Conservation (phyloP, 2,113 vertebrate species). For the Hiodon alosoides region DNA sequence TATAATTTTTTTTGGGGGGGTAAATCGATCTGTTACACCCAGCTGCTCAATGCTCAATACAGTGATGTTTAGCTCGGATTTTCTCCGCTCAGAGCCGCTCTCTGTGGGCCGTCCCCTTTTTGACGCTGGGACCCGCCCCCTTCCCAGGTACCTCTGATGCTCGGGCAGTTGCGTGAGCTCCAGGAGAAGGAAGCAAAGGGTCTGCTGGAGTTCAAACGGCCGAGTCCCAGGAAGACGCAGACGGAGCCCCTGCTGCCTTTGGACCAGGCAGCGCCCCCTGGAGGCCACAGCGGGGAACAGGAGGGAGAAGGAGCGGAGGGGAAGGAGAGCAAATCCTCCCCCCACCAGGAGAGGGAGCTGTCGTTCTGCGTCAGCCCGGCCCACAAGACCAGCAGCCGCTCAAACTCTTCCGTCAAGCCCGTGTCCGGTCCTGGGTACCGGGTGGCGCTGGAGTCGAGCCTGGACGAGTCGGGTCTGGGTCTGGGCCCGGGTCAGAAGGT, state of each 20-base stretch:
- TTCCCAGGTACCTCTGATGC: conserved; percentile 78
- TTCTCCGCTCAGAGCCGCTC: neutral
- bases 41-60: too few relatives aligned
- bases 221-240: conserved; percentile 60
- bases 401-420: conserved; percentile 70
- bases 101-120: neutral
- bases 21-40: conserved; percentile 8
- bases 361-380: conserved; percentile 59
- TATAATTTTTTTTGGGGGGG: too few relatives aligned
- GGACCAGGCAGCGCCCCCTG: conserved; percentile 54
- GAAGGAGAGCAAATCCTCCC: neutral
- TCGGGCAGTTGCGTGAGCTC: conserved; percentile 70
- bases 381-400: conserved; percentile 62
- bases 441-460: conserved; percentile 37
- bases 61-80: neutral
- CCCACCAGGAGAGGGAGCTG: neutral
- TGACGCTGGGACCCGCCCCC: neutral
- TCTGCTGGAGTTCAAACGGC: conserved; percentile 65
- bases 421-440: conserved; percentile 61
- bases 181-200: conserved; percentile 61
- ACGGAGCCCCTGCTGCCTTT: conserved; percentile 64
- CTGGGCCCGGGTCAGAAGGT: conserved; percentile 54
- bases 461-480: conserved; percentile 50
- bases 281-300: conserved; percentile 26
- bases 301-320: conserved; percentile 53